phyloP scores from a whole-genome alignment of 2,888 invertebrate genomes.

The Craniophora ligustri region DNA sequence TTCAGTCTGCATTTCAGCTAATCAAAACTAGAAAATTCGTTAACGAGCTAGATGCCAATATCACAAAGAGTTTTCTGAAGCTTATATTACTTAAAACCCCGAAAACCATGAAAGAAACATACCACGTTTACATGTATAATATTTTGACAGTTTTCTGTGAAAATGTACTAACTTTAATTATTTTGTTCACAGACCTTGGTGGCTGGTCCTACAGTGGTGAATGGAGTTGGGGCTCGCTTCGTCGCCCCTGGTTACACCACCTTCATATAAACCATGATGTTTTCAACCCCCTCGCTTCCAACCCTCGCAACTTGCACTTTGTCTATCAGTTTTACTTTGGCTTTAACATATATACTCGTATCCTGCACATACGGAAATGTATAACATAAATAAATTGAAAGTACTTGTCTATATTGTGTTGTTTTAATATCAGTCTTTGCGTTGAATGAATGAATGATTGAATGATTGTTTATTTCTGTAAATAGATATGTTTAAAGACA shows the following conservation, averaged over 20 bases:
- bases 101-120: no score
- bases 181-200: constrained; percentile 73
- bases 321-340: constrained; percentile 28
- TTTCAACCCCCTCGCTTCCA: neutral
- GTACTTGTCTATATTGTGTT: constrained; percentile 18
- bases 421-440: neutral
- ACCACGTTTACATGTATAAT: no score
- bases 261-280: constrained; percentile 46
- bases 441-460: no score
- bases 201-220: constrained; percentile 80
- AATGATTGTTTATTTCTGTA: no score
- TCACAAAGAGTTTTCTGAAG: no score
- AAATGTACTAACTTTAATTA: neutral
- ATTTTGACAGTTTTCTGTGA: no score
- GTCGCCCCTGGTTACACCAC: constrained; percentile 67
- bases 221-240: constrained; percentile 62
- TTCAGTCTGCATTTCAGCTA: no score
- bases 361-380: constrained; percentile 47
- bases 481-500: no score
- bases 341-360: constrained; percentile 22
- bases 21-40: no score
- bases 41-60: no score
- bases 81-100: no score
- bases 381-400: constrained; percentile 46
- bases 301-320: constrained; percentile 44